Conservation (phyloP, 2,888 invertebrate genomes). For the Heliothis peltigera region DNA sequence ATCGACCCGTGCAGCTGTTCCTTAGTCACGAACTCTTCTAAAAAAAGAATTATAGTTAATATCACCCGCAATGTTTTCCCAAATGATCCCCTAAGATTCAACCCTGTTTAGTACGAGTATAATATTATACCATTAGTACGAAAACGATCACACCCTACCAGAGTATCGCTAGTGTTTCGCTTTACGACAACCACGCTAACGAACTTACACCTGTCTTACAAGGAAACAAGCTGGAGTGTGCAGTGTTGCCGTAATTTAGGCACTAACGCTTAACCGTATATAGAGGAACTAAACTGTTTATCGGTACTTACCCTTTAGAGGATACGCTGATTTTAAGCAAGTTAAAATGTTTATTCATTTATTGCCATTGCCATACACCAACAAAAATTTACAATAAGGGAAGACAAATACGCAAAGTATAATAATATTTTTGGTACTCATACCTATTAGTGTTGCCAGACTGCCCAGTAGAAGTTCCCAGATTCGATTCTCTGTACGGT, state of each 20-base stretch:
- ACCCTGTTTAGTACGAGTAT: conserved; percentile 11
- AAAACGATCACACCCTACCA: conserved; percentile 20
- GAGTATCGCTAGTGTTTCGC: conserved; percentile 39
- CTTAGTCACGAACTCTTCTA: too few relatives aligned
- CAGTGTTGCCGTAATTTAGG: conserved; percentile 46
- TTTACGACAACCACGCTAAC: conserved; percentile 37
- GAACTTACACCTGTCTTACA: conserved; percentile 47
- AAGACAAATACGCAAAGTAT: too few relatives aligned
- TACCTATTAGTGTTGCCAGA: too few relatives aligned
- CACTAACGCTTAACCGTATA: background rate
- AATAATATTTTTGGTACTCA: too few relatives aligned
- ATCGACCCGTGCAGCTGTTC: too few relatives aligned
- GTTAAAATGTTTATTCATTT: too few relatives aligned
- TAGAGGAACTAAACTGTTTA: background rate
- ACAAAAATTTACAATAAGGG: too few relatives aligned
- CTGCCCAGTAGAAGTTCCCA: too few relatives aligned
- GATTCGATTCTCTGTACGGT: too few relatives aligned
- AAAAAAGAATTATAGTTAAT: background rate
- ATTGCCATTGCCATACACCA: too few relatives aligned
- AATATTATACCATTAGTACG: background rate
- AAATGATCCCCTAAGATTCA: background rate
- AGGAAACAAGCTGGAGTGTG: conserved; percentile 12
- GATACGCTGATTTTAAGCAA: too few relatives aligned
- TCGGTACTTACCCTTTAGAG: background rate
- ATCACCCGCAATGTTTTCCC: background rate